Evolutionary conservation across 1,140 invertebrate species (phyloP), one percentile per base, ranked within the genome.

Genomic region (Popillia japonica): DNA sequence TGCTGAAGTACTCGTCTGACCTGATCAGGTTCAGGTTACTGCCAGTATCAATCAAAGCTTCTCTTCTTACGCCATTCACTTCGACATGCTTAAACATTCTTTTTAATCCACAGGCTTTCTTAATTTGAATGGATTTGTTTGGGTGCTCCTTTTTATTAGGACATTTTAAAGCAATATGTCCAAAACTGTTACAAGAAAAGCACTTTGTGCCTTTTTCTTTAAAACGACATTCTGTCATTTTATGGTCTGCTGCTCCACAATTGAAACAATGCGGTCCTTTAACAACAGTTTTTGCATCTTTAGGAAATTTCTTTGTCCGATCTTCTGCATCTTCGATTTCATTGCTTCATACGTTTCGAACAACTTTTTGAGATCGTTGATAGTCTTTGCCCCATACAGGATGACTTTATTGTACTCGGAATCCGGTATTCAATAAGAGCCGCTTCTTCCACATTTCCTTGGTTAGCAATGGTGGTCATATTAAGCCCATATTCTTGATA

Each of bases 31-130:
- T 78, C 41, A 76, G 34, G 20, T 40, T 48, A 34, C 78, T 75
- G 2, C 78, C 78, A 23, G 77, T 78, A 61, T 78, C 78, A 40
- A 78, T 61, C 17, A 78, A n/a, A 27, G 78, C 78, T n/a, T 75
- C 68, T n/a, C 34, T 61, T 23, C 48, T 27, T 34, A 34, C 27
- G 4, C 27, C 27, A 34, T 34, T 34, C 4, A 34, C 27, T 34
- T 34, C 27, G 27, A 34, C 27, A 34, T 34, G 27, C 27, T 34
- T 34, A 34, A 34, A 34, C 27, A 34, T 34, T 34, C 27, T 34
- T 34, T 34, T 34, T 34, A 34, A 34, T 34, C 27, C 27, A 34
- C 27, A 34, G 4, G 27, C 27, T 74, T 41, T 55, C 17, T 34
- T 20, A 48, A 55, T 42, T 40, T 78, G 64, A 6, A 78, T 77